Percentiles rank a stretch among this genome's conserved stretches.
Conservation (phyloP, 2,113 vertebrate genomes). For the Sylvia atricapilla region DNA sequence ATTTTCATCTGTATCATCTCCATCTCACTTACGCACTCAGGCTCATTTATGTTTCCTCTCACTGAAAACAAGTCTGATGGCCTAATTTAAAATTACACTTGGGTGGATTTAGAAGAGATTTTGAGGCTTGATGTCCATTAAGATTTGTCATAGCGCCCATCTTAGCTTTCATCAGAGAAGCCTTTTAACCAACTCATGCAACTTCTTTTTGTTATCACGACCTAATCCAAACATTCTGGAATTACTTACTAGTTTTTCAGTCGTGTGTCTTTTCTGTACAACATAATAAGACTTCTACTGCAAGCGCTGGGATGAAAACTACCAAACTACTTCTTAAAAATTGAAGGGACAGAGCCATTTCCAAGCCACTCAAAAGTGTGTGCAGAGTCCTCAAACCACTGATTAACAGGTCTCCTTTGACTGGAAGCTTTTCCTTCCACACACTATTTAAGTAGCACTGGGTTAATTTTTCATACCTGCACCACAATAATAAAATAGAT, state of each 20-base stretch:
- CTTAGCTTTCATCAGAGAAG: background rate
- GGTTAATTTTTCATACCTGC: background rate
- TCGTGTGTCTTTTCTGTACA: background rate
- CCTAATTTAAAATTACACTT: conserved; percentile 17
- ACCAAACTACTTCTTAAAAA: background rate
- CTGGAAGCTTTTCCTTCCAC: background rate
- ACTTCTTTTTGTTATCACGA: background rate
- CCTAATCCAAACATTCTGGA: background rate
- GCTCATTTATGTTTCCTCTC: conserved; percentile 23
- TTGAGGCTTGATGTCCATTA: background rate
- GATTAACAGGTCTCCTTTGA: background rate
- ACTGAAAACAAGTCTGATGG: background rate
- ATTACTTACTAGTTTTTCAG: background rate
- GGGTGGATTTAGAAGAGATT: background rate
- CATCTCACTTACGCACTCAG: background rate
- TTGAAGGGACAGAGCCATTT: background rate
- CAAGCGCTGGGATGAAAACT: background rate
- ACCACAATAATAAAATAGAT: background rate
- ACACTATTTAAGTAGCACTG: background rate
- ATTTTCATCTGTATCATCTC: background rate
- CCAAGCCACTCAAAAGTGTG: background rate
- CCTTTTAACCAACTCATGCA: background rate
- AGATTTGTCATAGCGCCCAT: background rate
- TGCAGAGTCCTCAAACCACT: background rate
- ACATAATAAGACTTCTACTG: background rate